Base-by-base conservation (phyloP, 2,797 vertebrate genomes). In the Psittacula echo region DNA sequence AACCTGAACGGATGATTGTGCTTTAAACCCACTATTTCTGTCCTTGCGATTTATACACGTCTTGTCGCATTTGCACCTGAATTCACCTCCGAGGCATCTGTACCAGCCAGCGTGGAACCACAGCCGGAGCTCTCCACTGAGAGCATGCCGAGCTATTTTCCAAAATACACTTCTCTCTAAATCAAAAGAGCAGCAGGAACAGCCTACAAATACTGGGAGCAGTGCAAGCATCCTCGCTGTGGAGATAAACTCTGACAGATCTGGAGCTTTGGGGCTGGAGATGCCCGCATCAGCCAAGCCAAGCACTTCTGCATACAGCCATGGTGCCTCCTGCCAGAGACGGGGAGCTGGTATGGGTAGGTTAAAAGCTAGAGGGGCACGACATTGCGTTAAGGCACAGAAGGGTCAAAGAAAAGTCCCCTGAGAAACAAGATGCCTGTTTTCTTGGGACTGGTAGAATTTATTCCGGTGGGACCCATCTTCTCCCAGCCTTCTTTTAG, bases 41-140 rank as follows among this genome's bases (percentile, higher is more conserved):
- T 90, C 88, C 62, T 61, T 92, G 86, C 75, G 91, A 87, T 95
- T 95, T 95, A 87, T 93, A 75, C 1, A 4, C 30, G 48, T 90
- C 94, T 87, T 89, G 91, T 96, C 93, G 93, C 72, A 89, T 95
- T 95, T 92, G 88, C 93, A 94, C 96, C 90, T 94, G 90, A 68
- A 89, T 85, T 87, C 74, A 87, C 94, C 94, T 87, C 72, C 0
- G 1, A 92, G 90, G 85, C 85, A 44, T 47, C 0, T 0, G 73
- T 68, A 84, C 85, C 85, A 85, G 61, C 34, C 79, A 65, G 76
- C 0, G 3, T 72, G 73, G 83, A 91, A 87, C 66, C 9, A 5
- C 73, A 51, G 86, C 74, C 0, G 3, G 75, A 76, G 87, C 34
- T 81, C 85, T 85, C 78, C 0, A 9, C 18, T 24, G 79, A 91